Evolutionary conservation across 2,113 vertebrate genomes (phyloP), one percentile per base, ranked within the genome.

Genomic region (Columba livia): DNA sequence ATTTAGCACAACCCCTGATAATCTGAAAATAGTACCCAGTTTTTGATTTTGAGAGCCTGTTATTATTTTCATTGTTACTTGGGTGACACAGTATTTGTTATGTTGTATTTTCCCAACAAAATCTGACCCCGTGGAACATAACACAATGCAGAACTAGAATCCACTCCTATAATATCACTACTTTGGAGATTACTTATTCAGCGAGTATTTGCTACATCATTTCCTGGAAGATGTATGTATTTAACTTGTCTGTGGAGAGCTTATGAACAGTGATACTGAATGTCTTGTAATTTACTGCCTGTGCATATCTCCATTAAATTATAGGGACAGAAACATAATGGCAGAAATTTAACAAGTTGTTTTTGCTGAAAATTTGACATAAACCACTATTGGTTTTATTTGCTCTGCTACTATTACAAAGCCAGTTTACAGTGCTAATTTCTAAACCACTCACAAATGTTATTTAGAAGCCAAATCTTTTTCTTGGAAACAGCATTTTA

Each of bases 211-310:
- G 34, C 11, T 73, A 9, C 47, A 28, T 79, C 61, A 62, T 94
- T 95, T 94, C 47, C 75, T 95, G 53, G 48, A 85, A 88, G n/a
- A 84, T 83, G 8, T 38, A 78, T 51, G 9, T 70, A 69, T 94
- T 96, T 97, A 91, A 82, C 38, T 97, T 95, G 12, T 89, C 47
- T 96, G 38, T 88, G 61, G 62, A 85, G 29, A 95, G 61, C 72
- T 94, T 89, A 56, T 79, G 56, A 87, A 14, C 64, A 66, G 67
- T 53, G 67, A 80, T 78, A 67, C 32, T 79, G 57, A 94, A 71
- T 60, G 50, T 34, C 31, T 65, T 88, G 28, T 88, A 86, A 92
- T 88, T 93, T 89, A 85, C 32, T 93, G 67, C 31, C 53, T 95
- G 25, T 88, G 91, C 83, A 18, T 85, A 61, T 85, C 66, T 90